Evolutionary conservation across 2,888 invertebrate species (phyloP).

Genomic region (Melanostoma mellinum): DNA sequence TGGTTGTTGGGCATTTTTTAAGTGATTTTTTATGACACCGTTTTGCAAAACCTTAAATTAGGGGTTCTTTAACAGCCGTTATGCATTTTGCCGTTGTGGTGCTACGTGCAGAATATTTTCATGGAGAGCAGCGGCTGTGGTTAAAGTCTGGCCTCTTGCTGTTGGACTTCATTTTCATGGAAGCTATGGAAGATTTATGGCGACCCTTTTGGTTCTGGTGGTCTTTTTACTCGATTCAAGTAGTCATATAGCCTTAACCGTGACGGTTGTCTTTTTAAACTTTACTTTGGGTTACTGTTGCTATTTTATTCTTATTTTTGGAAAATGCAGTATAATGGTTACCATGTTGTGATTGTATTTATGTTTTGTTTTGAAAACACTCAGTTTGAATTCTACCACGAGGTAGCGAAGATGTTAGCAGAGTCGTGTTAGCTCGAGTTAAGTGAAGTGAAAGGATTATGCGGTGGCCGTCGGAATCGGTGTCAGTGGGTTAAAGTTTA

Average conservation of each 20-base stretch:
- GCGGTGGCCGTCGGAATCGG: conserved; percentile 43
- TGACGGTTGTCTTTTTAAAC: conserved; percentile 57
- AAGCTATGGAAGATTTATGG: conserved; percentile 79
- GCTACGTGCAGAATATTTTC: conserved; percentile 20
- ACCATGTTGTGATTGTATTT: conserved; percentile 64
- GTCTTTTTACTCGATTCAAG: conserved; percentile 58
- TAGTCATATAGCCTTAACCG: conserved; percentile 60
- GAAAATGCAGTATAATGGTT: conserved; percentile 60
- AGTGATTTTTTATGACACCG: conserved; percentile 67
- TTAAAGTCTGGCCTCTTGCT: conserved; percentile 40
- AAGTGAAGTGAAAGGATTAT: conserved; percentile 43
- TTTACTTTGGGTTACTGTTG: conserved; percentile 33
- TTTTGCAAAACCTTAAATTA: conserved; percentile 67
- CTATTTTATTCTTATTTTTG: conserved; percentile 41
- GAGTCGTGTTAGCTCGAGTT: conserved; percentile 3
- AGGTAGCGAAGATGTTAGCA: conserved; percentile 76
- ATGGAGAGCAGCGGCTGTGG: neutral
- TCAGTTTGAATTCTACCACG: conserved; percentile 79
- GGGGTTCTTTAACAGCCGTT: conserved; percentile 61
- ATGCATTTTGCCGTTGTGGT: conserved; percentile 54
- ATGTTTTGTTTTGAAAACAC: conserved; percentile 78
- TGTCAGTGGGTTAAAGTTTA: conserved; percentile 5
- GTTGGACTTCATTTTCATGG: conserved; percentile 73
- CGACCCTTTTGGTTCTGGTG: conserved; percentile 77
- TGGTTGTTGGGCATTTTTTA: conserved; percentile 51